These are phyloP conservation scores for Rugalucina vietnamica DNA, from an alignment of 2,888 invertebrate species.

Conservation along the genomic window DNA sequence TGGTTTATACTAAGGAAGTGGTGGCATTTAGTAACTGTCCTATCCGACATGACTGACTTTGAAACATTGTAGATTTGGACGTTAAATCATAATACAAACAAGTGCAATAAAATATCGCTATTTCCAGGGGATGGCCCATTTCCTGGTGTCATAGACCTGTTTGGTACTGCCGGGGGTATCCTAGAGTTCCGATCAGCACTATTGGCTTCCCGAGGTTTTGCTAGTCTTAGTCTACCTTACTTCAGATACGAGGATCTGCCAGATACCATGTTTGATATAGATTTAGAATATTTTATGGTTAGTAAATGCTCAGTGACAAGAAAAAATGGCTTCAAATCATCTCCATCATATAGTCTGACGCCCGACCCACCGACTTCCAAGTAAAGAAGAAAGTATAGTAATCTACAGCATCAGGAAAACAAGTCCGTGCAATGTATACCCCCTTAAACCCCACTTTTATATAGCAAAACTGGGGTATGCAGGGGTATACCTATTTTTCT, in stretches of 20 bases:
- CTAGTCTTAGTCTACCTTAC: slow-evolving; percentile 73
- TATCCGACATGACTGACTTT: background rate
- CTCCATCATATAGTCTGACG: too few species aligned
- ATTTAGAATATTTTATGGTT: slow-evolving; percentile 70
- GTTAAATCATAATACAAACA: too few species aligned
- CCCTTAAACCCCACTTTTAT: too few species aligned
- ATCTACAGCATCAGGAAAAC: too few species aligned
- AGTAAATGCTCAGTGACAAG: background rate
- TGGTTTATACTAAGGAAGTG: background rate
- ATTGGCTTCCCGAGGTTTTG: slow-evolving; percentile 77
- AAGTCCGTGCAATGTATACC: too few species aligned
- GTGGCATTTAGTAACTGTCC: background rate
- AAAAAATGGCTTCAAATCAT: too few species aligned
- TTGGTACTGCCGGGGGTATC: slow-evolving; percentile 78
- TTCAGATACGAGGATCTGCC: slow-evolving; percentile 75
- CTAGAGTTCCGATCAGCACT: slow-evolving; percentile 76
- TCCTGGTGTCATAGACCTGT: slow-evolving; percentile 79
- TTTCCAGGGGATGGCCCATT: slow-evolving; percentile 71
- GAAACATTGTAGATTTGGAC: background rate
- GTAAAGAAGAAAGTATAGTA: too few species aligned
- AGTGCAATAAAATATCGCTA: background rate
- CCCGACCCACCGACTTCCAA: too few species aligned
- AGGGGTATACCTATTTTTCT: too few species aligned
- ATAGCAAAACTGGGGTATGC: too few species aligned
- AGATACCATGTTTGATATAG: slow-evolving; percentile 27